These are phyloP conservation scores for Sigmodon hispidus DNA, from an alignment of 2,113 vertebrate genomes.

Conservation along the genomic window DNA sequence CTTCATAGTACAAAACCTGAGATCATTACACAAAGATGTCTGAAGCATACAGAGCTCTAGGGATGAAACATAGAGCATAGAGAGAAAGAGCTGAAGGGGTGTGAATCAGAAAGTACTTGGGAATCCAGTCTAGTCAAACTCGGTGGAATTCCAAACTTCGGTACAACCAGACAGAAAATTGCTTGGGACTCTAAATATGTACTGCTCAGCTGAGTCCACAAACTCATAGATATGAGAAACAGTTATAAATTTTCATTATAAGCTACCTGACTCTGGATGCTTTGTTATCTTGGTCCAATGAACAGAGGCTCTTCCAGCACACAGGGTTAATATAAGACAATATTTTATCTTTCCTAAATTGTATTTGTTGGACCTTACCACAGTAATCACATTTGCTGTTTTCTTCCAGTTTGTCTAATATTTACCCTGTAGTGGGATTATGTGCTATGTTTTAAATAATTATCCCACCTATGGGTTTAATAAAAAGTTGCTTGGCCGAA, in stretches of 20 bases:
- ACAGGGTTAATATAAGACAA: neutral
- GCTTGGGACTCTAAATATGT: neutral
- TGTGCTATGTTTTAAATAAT: too few species aligned
- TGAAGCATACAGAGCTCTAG: neutral
- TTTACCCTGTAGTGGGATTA: too few species aligned
- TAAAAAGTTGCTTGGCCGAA: too few species aligned
- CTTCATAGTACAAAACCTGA: neutral
- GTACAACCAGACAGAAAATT: rapidly evolving
- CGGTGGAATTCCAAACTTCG: neutral
- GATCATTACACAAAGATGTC: neutral
- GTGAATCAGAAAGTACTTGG: neutral
- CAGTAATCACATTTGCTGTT: neutral
- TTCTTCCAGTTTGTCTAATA: neutral
- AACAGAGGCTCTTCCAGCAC: neutral
- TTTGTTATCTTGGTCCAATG: neutral
- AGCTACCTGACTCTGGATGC: neutral
- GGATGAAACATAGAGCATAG: neutral
- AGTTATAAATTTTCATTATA: neutral
- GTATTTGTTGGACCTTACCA: neutral
- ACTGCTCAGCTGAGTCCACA: neutral
- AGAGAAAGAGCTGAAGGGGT: neutral
- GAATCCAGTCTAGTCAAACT: neutral
- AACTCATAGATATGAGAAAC: neutral
- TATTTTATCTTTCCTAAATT: neutral
- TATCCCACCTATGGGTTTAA: too few species aligned